Evolutionary conservation across 1,140 invertebrate species (phyloP).

Genomic region (Temnothorax longispinosus): DNA sequence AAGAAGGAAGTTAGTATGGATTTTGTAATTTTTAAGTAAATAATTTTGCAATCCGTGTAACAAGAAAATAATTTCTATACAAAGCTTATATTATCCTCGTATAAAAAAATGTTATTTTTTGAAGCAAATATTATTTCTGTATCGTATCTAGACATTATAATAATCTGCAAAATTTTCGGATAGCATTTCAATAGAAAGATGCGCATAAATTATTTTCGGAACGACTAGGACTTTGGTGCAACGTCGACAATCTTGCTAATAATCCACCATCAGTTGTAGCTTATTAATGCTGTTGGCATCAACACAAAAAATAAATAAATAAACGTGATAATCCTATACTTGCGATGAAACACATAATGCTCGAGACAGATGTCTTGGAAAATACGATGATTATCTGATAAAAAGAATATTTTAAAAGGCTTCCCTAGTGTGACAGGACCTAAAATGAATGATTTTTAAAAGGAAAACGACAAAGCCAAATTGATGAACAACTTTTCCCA

Average conservation of each 20-base stretch:
- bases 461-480: no score
- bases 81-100: neutral
- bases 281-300: slow-evolving; percentile 62
- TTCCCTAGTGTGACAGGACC: no score
- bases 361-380: slow-evolving; percentile 29
- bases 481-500: no score
- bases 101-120: neutral
- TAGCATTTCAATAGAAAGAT: neutral
- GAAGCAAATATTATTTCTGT: neutral
- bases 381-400: neutral
- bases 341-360: slow-evolving; percentile 18
- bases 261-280: slow-evolving; percentile 51
- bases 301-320: slow-evolving; percentile 56
- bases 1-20: neutral
- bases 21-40: neutral
- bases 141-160: neutral
- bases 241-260: slow-evolving; percentile 43
- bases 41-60: neutral
- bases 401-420: neutral
- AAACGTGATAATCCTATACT: slow-evolving; percentile 54
- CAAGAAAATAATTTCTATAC: neutral
- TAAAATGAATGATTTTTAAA: no score
- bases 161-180: neutral
- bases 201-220: slow-evolving; percentile 18
- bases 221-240: slow-evolving; percentile 2